Evolutionary conservation across 2,888 invertebrate genomes (phyloP).

Genomic region (Perdita meconis): DNA sequence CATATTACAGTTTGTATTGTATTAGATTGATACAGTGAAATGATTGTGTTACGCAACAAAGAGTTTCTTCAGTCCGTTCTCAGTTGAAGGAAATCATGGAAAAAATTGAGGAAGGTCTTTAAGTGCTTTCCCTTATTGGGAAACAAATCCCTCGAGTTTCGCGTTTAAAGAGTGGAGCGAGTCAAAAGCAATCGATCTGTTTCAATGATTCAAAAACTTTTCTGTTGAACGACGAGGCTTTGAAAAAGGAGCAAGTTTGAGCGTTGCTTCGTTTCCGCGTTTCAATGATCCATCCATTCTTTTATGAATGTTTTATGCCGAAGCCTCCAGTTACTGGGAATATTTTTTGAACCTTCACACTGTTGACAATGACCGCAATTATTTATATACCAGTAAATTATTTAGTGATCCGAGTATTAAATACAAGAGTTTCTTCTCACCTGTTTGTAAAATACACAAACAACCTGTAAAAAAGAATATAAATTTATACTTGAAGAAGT

Average conservation of each 20-base stretch:
- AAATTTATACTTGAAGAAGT: no score
- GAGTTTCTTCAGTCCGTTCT: neutral
- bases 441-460: no score
- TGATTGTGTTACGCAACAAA: no score
- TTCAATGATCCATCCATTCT: conserved; percentile 7
- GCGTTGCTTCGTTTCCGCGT: neutral
- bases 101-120: neutral
- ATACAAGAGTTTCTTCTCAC: no score
- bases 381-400: no score
- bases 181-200: conserved; percentile 5
- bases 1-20: no score
- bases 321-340: neutral
- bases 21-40: no score
- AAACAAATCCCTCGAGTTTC: neutral
- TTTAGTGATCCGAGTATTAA: no score
- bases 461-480: no score
- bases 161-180: neutral
- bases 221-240: neutral
- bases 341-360: neutral
- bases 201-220: conserved; percentile 35
- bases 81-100: neutral
- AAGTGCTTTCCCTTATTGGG: neutral
- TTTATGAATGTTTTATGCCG: neutral
- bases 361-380: neutral
- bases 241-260: neutral